Evolutionary conservation across 2,888 invertebrate species (phyloP), one percentile per base, ranked within the genome.

Genomic region (Macrostomum cliftonense): DNA sequence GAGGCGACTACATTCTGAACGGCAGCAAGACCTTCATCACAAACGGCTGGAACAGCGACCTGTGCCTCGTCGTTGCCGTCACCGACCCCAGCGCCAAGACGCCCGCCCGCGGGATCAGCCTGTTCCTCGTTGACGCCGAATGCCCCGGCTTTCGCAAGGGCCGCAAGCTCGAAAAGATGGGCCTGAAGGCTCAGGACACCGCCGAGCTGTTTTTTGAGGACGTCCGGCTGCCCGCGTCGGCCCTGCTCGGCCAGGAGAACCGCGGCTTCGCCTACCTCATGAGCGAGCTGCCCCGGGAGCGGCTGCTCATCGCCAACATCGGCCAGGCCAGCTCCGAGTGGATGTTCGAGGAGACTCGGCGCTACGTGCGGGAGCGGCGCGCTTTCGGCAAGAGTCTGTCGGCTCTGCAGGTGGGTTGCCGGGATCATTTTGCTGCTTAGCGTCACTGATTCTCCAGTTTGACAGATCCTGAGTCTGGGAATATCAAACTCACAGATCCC

Each of bases 1-100:
- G 63, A 52, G 71, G 71, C 57, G 38, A 40, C 19, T 72, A 64
- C 59, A 68, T 72, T 50, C 58, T 72, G 16, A 72, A 72, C 55
- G 72, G 72, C 37, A 68, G 68, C 55, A 73, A 73, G 58, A 64
- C 64, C 12, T 72, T 70, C 57, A 73, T 73, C 52, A 70, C 71
- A 17, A 73, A 73, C 54, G 72, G 72, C 20, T 63, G 57, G 54
- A 59, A 68, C 62, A 53, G 61, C 19, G 72, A 71, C 54, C 54
- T 71, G 1, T 66, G 66, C n/a, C 57, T 72, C 37, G 71, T 71
- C 11, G 72, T 71, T 5, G 70, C 71, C 0, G 56, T 71, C 5
- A 71, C 71, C 4, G 62, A 72, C 53, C 57, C 65, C 5, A 54
- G 56, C 21, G 71, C 72, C 20, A 70, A 69, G 53, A 61, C 64